Percentiles rank a stretch among this genome's conserved stretches.
phyloP scores from a whole-genome alignment of 2,888 invertebrate species.

The Lithophane socia region DNA sequence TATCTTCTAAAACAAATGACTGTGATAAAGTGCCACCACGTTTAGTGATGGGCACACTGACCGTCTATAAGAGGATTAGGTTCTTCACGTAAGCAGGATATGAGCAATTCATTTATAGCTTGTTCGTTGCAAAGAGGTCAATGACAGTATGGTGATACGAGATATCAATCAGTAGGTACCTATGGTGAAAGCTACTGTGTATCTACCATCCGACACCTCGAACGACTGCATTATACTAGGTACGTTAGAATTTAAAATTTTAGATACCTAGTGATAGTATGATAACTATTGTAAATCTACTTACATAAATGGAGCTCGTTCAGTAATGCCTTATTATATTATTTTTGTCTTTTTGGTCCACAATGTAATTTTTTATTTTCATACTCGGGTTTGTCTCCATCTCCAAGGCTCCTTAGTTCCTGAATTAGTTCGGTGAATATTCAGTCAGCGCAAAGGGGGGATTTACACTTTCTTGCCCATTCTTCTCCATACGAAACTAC shows the following conservation, averaged over 20 bases:
- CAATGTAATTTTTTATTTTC: not conserved
- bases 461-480: not conserved
- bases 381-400: not conserved
- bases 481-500: not conserved
- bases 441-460: too few species aligned
- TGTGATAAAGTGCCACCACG: constrained; percentile 62
- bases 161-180: constrained; percentile 62
- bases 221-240: not conserved
- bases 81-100: constrained; percentile 79
- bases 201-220: not conserved
- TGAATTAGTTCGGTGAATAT: not conserved
- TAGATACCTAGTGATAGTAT: not conserved
- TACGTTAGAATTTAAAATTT: not conserved
- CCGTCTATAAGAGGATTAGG: constrained; percentile 71
- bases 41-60: constrained; percentile 68
- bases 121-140: constrained; percentile 78
- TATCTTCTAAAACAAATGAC: constrained; percentile 48
- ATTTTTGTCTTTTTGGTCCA: not conserved
- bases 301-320: too few species aligned
- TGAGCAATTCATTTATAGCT: constrained; percentile 81
- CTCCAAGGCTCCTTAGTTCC: not conserved
- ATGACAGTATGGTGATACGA: constrained; percentile 77
- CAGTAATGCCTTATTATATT: too few species aligned
- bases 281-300: too few species aligned
- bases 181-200: constrained; percentile 50